Evolutionary conservation across 2,113 vertebrate species (phyloP).

Genomic region (Synchiropus splendidus): DNA sequence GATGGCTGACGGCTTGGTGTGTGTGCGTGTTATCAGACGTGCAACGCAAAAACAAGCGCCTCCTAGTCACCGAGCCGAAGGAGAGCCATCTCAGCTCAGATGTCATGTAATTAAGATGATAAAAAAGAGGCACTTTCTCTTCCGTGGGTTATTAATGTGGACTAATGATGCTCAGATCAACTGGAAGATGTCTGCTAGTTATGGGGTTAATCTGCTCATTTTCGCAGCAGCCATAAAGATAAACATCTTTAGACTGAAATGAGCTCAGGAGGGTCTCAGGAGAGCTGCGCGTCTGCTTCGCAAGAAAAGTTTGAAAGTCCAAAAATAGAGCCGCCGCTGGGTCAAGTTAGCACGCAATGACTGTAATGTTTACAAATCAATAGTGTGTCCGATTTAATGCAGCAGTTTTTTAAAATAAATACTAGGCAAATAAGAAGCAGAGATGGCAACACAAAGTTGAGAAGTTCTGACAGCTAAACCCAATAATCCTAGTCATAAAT

Average conservation of each 20-base stretch:
- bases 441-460: no score
- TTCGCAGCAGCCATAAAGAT: constrained; percentile 54
- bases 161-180: constrained; percentile 68
- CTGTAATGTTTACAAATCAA: no score
- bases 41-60: constrained; percentile 40
- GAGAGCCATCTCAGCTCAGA: constrained; percentile 55
- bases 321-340: constrained; percentile 40
- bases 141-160: constrained; percentile 68
- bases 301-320: constrained; percentile 51
- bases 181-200: constrained; percentile 60
- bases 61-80: constrained; percentile 45
- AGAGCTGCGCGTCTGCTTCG: constrained; percentile 13
- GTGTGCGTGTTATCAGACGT: constrained; percentile 15
- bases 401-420: no score
- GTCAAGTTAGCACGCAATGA: constrained; percentile 25
- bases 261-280: constrained; percentile 35
- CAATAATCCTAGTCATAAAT: no score
- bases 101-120: constrained; percentile 69
- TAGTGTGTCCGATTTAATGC: no score
- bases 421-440: no score
- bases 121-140: constrained; percentile 57
- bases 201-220: constrained; percentile 64
- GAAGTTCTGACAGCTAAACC: no score
- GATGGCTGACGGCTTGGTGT: constrained; percentile 17
- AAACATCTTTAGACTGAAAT: constrained; percentile 52